Evolutionary conservation across 2,888 invertebrate species (phyloP).

Genomic region (Macaria notata): DNA sequence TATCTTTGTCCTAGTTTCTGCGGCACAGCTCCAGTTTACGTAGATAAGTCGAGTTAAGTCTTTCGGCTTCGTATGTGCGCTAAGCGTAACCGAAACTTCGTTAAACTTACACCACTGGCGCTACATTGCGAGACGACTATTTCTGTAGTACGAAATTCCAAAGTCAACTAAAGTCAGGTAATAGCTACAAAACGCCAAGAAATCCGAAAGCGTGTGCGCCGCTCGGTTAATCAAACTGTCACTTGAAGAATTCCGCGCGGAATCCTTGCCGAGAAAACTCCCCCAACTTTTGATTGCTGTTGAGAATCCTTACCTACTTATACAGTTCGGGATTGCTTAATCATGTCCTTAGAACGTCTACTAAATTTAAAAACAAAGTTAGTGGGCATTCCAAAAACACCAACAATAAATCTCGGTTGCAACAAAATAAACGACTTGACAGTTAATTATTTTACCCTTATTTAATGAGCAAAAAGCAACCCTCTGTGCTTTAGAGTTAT

Average conservation of each 20-base stretch:
- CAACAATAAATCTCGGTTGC: constrained; percentile 38
- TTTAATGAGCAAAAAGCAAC: constrained; percentile 65
- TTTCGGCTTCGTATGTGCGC: neutral
- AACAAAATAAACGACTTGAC: constrained; percentile 57
- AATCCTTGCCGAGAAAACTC: constrained; percentile 77
- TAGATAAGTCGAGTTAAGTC: too few species aligned
- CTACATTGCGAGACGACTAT: constrained; percentile 16
- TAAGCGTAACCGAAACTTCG: neutral
- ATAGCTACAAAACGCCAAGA: constrained; percentile 68
- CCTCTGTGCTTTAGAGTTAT: constrained; percentile 66
- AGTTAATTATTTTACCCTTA: constrained; percentile 59
- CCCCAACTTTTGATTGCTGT: constrained; percentile 78
- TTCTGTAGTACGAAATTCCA: constrained; percentile 46
- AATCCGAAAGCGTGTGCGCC: constrained; percentile 76
- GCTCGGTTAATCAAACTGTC: constrained; percentile 82
- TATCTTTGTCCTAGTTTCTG: too few species aligned
- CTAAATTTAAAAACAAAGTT: constrained; percentile 31
- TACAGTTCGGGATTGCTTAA: constrained; percentile 72
- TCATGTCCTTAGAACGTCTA: constrained; percentile 56
- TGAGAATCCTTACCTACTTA: constrained; percentile 70
- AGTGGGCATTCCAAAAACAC: constrained; percentile 22
- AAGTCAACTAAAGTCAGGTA: constrained; percentile 62
- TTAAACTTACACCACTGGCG: neutral
- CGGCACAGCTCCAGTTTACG: too few species aligned
- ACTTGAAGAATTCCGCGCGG: constrained; percentile 80